These are phyloP conservation scores for Pedetes capensis DNA, from an alignment of 2,113 vertebrate species.

Conservation along the genomic window DNA sequence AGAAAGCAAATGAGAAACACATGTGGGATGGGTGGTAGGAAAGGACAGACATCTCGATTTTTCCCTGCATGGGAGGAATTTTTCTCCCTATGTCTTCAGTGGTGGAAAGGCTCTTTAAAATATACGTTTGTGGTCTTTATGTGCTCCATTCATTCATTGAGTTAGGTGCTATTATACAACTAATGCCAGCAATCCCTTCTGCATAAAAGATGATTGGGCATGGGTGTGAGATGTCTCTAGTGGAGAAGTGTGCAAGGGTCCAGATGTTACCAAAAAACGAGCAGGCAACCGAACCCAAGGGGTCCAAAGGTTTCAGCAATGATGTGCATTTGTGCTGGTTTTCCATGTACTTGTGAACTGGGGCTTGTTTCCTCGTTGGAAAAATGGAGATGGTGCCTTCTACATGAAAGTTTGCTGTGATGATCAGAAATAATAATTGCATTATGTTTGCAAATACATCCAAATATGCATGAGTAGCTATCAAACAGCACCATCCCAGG, in stretches of 20 bases:
- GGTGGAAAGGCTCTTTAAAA: background rate
- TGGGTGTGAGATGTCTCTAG: background rate
- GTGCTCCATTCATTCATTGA: background rate
- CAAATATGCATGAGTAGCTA: accelerated
- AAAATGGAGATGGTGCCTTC: background rate
- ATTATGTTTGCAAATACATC: background rate
- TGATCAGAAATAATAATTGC: background rate
- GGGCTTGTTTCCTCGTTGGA: background rate
- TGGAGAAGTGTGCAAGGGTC: accelerated
- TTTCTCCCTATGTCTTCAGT: background rate
- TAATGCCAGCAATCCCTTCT: background rate
- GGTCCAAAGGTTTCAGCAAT: background rate
- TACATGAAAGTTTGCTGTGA: background rate
- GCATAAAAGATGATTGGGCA: background rate
- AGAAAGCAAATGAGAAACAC: background rate
- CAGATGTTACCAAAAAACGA: background rate
- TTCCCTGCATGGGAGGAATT: background rate
- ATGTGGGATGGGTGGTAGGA: background rate
- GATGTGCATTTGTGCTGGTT: background rate
- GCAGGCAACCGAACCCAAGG: background rate
- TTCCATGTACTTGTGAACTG: background rate
- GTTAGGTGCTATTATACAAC: background rate
- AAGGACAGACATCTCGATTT: background rate
- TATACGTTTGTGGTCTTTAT: accelerated
- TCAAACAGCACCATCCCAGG: background rate